Base-by-base conservation (phyloP, 2,797 vertebrate genomes). In the Pelodytes ibericus region DNA sequence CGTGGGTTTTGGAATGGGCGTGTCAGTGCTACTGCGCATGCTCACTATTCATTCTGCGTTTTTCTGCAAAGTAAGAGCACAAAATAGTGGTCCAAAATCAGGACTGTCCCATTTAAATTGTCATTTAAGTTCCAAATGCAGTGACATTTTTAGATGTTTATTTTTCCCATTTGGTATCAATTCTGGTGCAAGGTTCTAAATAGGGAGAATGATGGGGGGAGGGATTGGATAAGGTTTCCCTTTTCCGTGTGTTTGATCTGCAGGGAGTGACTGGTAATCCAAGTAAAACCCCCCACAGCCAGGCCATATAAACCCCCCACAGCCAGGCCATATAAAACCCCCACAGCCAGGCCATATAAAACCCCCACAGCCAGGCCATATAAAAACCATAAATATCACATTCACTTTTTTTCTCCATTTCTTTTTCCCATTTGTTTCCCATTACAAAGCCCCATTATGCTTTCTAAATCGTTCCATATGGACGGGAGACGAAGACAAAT, bases 401-500 rank as follows among this genome's bases (percentile, higher is more conserved):
- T 22, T 31, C 36, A 53, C 41, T 49, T n/a, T 22, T 18, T n/a
- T 20, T 67, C 41, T 22, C n/a, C n/a, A n/a, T n/a, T n/a, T n/a
- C n/a, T n/a, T n/a, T 61, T n/a, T 36, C 36, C 58, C 67, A 66
- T 60, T 77, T 56, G 51, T 49, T 44, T 72, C 63, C 58, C 53
- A 33, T 72, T 78, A 68, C 63, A 78, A 68, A 78, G 69, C 33
- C 29, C 49, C 44, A 24, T 61, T 78, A 67, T 72, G 33, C 68
- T 29, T 66, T 36, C n/a, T 72, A 57, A 78, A 47, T 72, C 65
- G 29, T 78, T 78, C 75, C 75, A 78, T 67, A 72, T 78, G 75
- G 53, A 49, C 18, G 4, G 53, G 11, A 69, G 62, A 26, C 49
- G 4, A 18, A 49, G 70, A 72, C 24, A 39, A 66, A 72, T 77